phyloP scores from a whole-genome alignment of 2,113 vertebrate species.

The Scortum barcoo region DNA sequence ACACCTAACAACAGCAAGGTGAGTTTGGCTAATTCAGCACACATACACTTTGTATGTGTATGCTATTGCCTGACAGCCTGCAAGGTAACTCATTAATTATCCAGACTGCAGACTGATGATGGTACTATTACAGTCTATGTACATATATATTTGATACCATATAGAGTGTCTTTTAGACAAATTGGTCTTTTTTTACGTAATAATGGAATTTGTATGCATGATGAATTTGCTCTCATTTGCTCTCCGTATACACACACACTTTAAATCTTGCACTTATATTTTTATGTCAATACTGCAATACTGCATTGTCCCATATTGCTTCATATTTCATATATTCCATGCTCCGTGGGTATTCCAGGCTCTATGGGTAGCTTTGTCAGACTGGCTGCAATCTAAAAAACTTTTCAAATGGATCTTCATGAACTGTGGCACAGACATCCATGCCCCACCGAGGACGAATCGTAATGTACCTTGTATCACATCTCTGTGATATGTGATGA shows the following conservation, averaged over 20 bases:
- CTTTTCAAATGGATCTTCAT: background rate
- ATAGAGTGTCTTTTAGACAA: background rate
- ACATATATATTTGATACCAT: slow-evolving; percentile 3
- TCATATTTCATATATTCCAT: background rate
- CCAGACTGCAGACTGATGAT: background rate
- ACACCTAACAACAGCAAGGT: background rate
- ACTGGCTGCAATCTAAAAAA: too few species aligned
- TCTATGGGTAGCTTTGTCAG: background rate
- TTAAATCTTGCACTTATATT: too few species aligned
- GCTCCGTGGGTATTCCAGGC: too few species aligned
- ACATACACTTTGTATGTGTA: too few species aligned
- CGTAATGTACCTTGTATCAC: too few species aligned
- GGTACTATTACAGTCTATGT: background rate
- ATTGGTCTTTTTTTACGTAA: too few species aligned
- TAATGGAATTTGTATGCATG: too few species aligned
- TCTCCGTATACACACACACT: too few species aligned
- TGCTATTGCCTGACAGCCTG: background rate
- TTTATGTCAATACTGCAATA: background rate
- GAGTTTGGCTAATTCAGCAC: background rate
- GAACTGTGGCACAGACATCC: background rate
- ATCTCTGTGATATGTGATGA: too few species aligned
- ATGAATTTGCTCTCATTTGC: too few species aligned
- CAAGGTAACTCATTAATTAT: slow-evolving; percentile 9
- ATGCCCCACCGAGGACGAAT: background rate
- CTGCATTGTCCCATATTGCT: background rate